A percentile compares a stretch with the other conserved stretches of the same genome.
These are phyloP conservation scores for Hemichromis elongatus DNA, from an alignment of 2,113 vertebrate species.

Conservation along the genomic window DNA sequence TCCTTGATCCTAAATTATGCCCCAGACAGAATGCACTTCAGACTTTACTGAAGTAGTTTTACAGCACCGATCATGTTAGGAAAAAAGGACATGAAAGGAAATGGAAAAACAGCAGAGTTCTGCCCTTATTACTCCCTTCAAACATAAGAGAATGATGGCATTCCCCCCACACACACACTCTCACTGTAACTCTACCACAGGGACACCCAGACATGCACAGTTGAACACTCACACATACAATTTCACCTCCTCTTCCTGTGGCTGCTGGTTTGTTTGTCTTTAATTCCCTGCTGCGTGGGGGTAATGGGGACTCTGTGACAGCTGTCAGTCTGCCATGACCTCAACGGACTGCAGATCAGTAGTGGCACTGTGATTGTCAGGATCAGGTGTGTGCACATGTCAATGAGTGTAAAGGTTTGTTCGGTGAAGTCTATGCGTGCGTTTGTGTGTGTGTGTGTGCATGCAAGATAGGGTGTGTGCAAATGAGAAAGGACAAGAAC, in stretches of 20 bases:
- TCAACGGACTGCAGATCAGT: conserved; percentile 64
- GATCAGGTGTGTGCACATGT: conserved; percentile 55
- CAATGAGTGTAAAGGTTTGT: conserved; percentile 9
- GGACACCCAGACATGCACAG: conserved; percentile 34
- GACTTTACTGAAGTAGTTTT: conserved; percentile 7
- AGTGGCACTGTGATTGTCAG: conserved; percentile 72
- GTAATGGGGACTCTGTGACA: conserved; percentile 72
- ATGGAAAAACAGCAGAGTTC: conserved; percentile 43
- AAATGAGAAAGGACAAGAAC: not conserved
- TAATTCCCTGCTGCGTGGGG: conserved; percentile 68
- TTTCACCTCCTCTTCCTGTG: conserved; percentile 52
- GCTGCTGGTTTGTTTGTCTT: conserved; percentile 75
- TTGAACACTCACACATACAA: conserved; percentile 31
- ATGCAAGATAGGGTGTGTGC: not conserved
- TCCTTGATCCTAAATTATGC: conserved; percentile 1
- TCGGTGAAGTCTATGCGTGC: not conserved
- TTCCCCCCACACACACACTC: not conserved
- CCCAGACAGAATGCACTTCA: not conserved
- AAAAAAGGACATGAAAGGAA: conserved; percentile 45
- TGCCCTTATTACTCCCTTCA: conserved; percentile 50
- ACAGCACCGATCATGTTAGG: not conserved
- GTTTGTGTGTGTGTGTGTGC: rapidly evolving
- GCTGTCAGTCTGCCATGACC: conserved; percentile 76
- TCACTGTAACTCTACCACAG: conserved; percentile 40
- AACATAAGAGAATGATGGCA: conserved; percentile 48